Evolutionary conservation across 1,140 invertebrate genomes (phyloP).

Genomic region (Calosoma granatense): DNA sequence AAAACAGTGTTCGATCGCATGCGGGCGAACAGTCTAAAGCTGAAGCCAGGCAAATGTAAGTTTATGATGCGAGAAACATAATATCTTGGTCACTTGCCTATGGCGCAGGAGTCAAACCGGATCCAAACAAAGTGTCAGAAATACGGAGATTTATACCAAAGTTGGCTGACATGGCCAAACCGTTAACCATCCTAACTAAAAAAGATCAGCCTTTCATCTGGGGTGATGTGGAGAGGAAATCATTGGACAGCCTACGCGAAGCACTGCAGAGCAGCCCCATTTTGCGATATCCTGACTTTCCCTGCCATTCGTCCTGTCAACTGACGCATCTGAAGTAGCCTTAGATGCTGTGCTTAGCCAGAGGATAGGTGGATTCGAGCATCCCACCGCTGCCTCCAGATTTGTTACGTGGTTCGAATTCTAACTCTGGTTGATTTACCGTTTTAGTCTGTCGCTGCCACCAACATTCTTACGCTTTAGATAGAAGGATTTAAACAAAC

Average conservation of each 20-base stretch:
- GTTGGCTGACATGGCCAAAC: background rate
- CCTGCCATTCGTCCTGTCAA: background rate
- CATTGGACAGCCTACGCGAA: background rate
- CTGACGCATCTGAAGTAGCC: background rate
- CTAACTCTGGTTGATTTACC: too few species aligned
- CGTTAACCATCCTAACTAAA: background rate
- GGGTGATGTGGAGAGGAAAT: background rate
- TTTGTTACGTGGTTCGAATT: too few species aligned
- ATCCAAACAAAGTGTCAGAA: background rate
- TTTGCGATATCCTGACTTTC: background rate
- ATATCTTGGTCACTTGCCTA: constrained; percentile 26
- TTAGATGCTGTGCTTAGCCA: background rate
- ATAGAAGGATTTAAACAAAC: too few species aligned
- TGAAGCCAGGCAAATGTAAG: constrained; percentile 26
- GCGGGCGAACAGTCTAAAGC: constrained; percentile 16
- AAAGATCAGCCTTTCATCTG: background rate
- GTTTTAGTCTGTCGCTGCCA: too few species aligned
- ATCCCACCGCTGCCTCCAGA: background rate
- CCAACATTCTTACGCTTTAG: too few species aligned
- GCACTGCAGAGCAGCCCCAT: background rate
- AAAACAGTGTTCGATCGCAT: constrained; percentile 16
- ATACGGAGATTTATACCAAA: background rate
- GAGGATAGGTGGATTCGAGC: background rate
- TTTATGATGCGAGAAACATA: constrained; percentile 24
- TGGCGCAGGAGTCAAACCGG: constrained; percentile 22